phyloP scores from a whole-genome alignment of 2,113 vertebrate species.

The Ictalurus punctatus region DNA sequence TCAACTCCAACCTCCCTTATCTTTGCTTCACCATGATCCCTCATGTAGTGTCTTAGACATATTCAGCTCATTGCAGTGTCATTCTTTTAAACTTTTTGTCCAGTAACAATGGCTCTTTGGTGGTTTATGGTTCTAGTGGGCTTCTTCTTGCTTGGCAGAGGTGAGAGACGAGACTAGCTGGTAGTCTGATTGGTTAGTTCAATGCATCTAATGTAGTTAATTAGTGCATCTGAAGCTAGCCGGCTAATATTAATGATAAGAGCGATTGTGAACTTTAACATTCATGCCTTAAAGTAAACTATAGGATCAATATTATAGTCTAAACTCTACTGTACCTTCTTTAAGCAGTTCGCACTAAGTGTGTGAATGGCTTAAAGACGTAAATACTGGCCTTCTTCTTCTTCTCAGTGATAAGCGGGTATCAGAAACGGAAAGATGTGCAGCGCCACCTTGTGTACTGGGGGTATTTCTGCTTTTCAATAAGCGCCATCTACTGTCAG shows the following conservation, averaged over 20 bases:
- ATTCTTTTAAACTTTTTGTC: too few relatives aligned
- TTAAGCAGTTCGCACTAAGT: too few relatives aligned
- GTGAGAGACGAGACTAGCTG: constrained; percentile 56
- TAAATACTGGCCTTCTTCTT: too few relatives aligned
- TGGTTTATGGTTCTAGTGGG: constrained; percentile 56
- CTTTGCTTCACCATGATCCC: constrained; percentile 19
- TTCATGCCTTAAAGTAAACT: background rate
- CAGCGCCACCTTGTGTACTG: too few relatives aligned
- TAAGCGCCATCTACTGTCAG: too few relatives aligned
- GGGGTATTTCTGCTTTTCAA: too few relatives aligned
- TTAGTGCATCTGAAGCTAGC: background rate
- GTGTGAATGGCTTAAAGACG: too few relatives aligned
- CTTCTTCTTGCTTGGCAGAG: constrained; percentile 64
- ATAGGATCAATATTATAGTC: background rate
- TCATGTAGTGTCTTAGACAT: constrained; percentile 17
- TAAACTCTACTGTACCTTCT: background rate
- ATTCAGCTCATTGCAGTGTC: background rate
- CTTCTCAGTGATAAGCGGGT: too few relatives aligned
- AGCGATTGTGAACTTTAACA: background rate
- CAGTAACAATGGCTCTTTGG: constrained; percentile 55
- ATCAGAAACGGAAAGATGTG: too few relatives aligned
- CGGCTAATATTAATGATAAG: background rate
- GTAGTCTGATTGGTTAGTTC: background rate
- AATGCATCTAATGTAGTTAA: background rate
- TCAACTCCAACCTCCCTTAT: constrained; percentile 31